Evolutionary conservation across 1,140 invertebrate species (phyloP).

Genomic region (Drosophila busckii): DNA sequence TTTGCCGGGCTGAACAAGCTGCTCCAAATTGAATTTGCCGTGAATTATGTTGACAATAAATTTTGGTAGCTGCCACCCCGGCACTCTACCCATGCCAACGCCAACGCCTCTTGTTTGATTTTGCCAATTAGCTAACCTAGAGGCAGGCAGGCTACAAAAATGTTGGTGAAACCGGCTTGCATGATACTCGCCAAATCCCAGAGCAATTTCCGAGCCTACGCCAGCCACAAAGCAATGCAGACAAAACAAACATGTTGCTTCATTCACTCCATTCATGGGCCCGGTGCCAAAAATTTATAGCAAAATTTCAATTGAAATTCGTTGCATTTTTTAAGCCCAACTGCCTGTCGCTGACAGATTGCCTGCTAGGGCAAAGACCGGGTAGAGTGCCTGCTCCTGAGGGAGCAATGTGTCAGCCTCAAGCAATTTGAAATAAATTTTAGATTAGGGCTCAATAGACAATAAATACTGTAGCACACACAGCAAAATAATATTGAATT

Average conservation of each 20-base stretch:
- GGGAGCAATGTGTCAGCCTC: constrained; percentile 44
- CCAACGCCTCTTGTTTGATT: not conserved
- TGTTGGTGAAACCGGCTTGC: not conserved
- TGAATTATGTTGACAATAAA: constrained; percentile 40
- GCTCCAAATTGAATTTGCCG: constrained; percentile 22
- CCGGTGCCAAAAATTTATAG: constrained; percentile 29
- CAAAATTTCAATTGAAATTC: constrained; percentile 46
- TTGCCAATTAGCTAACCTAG: constrained; percentile 28
- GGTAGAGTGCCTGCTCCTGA: not conserved
- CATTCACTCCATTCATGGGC: too few species aligned
- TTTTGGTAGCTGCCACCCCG: constrained; percentile 2
- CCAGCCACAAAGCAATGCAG: not conserved
- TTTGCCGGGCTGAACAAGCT: constrained; percentile 10
- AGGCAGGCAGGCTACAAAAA: too few species aligned
- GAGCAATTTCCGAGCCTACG: constrained; percentile 28
- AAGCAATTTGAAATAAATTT: constrained; percentile 53
- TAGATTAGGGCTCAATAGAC: constrained; percentile 10
- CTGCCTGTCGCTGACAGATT: constrained; percentile 20
- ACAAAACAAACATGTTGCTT: too few species aligned
- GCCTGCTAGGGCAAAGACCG: constrained; percentile 3
- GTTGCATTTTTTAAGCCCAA: constrained; percentile 17
- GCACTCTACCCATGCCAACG: not conserved
- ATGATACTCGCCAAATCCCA: constrained; percentile 1
- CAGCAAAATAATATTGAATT: too few species aligned
- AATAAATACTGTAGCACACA: too few species aligned